Conservation (phyloP, 2,888 invertebrate species). For the Drosophila prolongata region DNA sequence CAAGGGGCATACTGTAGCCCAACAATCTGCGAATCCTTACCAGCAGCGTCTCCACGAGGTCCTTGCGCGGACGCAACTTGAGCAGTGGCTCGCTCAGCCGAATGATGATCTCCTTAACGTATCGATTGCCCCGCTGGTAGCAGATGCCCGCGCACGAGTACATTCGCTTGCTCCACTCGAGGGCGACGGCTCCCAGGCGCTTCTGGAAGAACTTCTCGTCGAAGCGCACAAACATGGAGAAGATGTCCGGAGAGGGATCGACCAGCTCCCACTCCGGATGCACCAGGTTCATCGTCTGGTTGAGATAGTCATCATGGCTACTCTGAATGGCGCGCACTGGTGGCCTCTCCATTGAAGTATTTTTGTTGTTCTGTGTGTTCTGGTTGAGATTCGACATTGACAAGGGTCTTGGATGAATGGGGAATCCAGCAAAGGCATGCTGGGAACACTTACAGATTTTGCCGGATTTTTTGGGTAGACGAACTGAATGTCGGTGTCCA, state of each 20-base stretch:
- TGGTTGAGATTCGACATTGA: not conserved
- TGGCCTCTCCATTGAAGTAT: not conserved
- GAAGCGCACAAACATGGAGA: conserved; percentile 93
- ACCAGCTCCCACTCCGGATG: conserved; percentile 88
- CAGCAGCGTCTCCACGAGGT: conserved; percentile 97
- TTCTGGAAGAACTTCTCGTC: conserved; percentile 94
- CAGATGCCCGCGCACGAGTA: conserved; percentile 87
- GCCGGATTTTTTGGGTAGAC: conserved; percentile 4
- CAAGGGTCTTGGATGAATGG: too few relatives aligned
- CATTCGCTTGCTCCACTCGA: conserved; percentile 98
- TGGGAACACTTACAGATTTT: not conserved
- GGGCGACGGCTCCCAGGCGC: conserved; percentile 90
- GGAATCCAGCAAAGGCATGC: too few relatives aligned
- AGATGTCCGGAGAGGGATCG: conserved; percentile 97
- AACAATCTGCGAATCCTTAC: conserved; percentile 82
- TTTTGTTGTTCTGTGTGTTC: not conserved
- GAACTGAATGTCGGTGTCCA: conserved; percentile 20
- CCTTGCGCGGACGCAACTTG: conserved; percentile 95
- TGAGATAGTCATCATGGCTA: conserved; percentile 70
- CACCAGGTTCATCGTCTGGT: conserved; percentile 83
- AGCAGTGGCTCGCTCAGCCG: conserved; percentile 94
- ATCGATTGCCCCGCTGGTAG: conserved; percentile 83
- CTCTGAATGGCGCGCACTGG: not conserved
- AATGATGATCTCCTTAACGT: conserved; percentile 81
- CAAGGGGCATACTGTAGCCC: too few relatives aligned